A percentile compares a stretch with the other conserved stretches of the same genome.
These are phyloP conservation scores for Lycia hirtaria DNA, from an alignment of 2,888 invertebrate genomes.

Conservation along the genomic window DNA sequence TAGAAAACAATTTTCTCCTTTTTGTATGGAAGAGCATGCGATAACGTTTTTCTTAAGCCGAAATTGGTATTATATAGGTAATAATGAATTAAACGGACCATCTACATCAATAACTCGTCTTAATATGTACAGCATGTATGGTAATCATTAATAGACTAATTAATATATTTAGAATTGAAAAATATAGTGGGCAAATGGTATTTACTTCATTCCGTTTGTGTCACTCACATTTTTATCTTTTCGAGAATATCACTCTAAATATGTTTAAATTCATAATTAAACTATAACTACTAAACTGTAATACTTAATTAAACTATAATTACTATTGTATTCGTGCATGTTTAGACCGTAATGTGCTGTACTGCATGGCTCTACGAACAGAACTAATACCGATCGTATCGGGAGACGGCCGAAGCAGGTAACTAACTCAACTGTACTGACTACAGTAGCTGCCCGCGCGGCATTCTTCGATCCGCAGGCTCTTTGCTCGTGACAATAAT, in stretches of 20 bases:
- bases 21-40: no score
- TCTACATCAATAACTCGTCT: not conserved
- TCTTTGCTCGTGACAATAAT: not conserved
- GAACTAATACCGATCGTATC: slow-evolving; percentile 16
- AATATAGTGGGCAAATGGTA: no score
- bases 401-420: not conserved
- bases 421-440: not conserved
- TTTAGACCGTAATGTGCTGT: slow-evolving; percentile 4
- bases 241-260: not conserved
- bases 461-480: not conserved
- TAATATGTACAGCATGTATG: not conserved
- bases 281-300: no score
- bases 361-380: slow-evolving; percentile 9
- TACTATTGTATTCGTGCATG: slow-evolving; percentile 8
- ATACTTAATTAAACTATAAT: not conserved
- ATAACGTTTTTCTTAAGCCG: no score
- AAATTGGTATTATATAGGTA: no score
- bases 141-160: not conserved
- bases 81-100: no score
- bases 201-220: not conserved
- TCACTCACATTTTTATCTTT: not conserved
- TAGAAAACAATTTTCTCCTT: no score
- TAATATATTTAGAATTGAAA: no score
- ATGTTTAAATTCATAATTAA: not conserved
- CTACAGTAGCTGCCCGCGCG: not conserved